phyloP scores from a whole-genome alignment of 2,113 vertebrate genomes.

The Triplophysa dalaica region DNA sequence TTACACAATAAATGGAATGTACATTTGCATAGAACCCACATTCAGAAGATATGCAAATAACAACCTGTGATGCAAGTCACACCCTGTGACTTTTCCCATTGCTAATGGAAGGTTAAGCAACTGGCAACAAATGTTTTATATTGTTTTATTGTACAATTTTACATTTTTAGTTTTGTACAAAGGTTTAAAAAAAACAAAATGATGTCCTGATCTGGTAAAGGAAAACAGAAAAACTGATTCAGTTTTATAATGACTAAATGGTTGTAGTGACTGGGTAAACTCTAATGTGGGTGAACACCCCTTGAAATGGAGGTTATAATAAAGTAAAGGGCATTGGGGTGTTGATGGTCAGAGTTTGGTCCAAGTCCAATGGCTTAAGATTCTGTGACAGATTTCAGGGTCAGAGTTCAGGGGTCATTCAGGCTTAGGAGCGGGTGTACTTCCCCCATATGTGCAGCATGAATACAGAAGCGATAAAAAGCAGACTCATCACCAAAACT shows the following conservation, averaged over 20 bases:
- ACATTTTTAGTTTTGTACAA: conserved; percentile 72
- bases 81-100: not conserved
- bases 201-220: conserved; percentile 40
- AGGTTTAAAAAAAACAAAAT: conserved; percentile 54
- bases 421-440: conserved; percentile 93
- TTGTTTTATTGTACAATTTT: conserved; percentile 75
- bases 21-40: conserved; percentile 26
- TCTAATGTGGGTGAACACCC: not conserved
- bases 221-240: conserved; percentile 56
- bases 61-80: conserved; percentile 7
- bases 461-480: conserved; percentile 99
- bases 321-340: conserved; percentile 44
- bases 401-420: conserved; percentile 62
- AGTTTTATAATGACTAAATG: conserved; percentile 53
- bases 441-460: conserved; percentile 99
- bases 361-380: conserved; percentile 81
- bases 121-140: not conserved
- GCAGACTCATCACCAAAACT: conserved; percentile 98
- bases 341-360: conserved; percentile 84
- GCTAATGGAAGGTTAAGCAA: not conserved
- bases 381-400: conserved; percentile 60
- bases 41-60: conserved; percentile 22
- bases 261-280: conserved; percentile 41
- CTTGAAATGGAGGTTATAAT: conserved; percentile 29
- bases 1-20: conserved; percentile 7